Evolutionary conservation across 2,113 vertebrate species (phyloP), one percentile per base, ranked within the genome.

Genomic region (Myrmophylax atrothorax): DNA sequence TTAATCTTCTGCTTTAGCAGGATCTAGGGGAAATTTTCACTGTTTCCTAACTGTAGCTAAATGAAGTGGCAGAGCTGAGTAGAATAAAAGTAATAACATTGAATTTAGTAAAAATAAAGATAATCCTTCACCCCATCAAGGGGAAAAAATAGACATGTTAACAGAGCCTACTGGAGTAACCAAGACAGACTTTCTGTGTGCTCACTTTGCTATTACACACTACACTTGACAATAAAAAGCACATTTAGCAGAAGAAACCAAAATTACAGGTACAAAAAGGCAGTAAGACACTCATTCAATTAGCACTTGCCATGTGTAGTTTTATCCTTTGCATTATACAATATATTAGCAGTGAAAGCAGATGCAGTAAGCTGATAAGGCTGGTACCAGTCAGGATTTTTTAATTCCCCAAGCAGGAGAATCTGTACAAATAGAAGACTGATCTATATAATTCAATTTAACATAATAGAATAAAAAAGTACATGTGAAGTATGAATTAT

Each of bases 1-100:
- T 37, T 78, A 50, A 91, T 66, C 81, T 56, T 78, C 74, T 93
- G 50, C 70, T 82, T 64, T 31, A 82, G 84, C 18, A 84, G 31
- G 47, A 84, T 52, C 67, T 55, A 35, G 10, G 25, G n/a, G 44
- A 87, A 89, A 46, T 72, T 82, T 70, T 76, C 67, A 62, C 2
- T 67, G 81, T 50, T 91, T 60, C 84, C 77, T 87, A 63, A 75
- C 79, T 92, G 84, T 84, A 93, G 67, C 12, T 56, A 94, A 74
- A 10, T 70, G 17, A 93, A 89, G 76, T 15, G 42, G 23, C 25
- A 90, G 63, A 80, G 24, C 26, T 40, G 24, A 78, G 28, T 8
- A 76, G 53, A 86, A 76, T 31, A 72, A 37, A 92, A 89, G 50
- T 11, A 88, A 1, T 38, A 86, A 46, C 17, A 53, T 0, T 12